Evolutionary conservation across 2,888 invertebrate species (phyloP).

Genomic region (Drosophila emarginata): DNA sequence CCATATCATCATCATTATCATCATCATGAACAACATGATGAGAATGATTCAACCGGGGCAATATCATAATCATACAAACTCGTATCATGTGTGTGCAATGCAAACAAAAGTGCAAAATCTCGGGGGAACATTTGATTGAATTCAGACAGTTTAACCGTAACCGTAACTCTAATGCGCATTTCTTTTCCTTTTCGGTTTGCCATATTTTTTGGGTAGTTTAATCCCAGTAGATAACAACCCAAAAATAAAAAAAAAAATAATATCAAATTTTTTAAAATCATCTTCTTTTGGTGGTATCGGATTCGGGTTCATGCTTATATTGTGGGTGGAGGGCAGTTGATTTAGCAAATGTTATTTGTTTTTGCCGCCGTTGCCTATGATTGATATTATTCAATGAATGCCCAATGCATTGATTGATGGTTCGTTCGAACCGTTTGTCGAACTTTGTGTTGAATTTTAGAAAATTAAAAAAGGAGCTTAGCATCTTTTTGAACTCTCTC

Average conservation of each 20-base stretch:
- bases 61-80: slow-evolving; percentile 5
- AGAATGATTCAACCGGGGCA: slow-evolving; percentile 21
- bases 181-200: slow-evolving; percentile 36
- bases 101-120: slow-evolving; percentile 70
- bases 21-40: slow-evolving; percentile 11
- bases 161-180: slow-evolving; percentile 65
- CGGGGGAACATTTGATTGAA: slow-evolving; percentile 77
- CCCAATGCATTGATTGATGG: slow-evolving; percentile 56
- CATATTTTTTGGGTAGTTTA: slow-evolving; percentile 40
- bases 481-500: slow-evolving; percentile 23
- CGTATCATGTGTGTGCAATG: slow-evolving; percentile 67
- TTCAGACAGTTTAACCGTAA: slow-evolving; percentile 68
- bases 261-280: slow-evolving; percentile 70
- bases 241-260: slow-evolving; percentile 43
- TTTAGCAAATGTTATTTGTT: slow-evolving; percentile 75
- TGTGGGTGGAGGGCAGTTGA: slow-evolving; percentile 44
- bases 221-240: slow-evolving; percentile 37
- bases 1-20: slow-evolving; percentile 24
- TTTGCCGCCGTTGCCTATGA: slow-evolving; percentile 51
- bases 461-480: slow-evolving; percentile 76
- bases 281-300: slow-evolving; percentile 43
- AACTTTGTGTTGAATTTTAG: slow-evolving; percentile 55
- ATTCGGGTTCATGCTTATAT: slow-evolving; percentile 8
- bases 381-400: slow-evolving; percentile 66
- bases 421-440: slow-evolving; percentile 30